A percentile compares a stretch with the other conserved stretches of the same genome.
Evolutionary conservation across 2,113 vertebrate species (phyloP).

Genomic region (Miniopterus natalensis): DNA sequence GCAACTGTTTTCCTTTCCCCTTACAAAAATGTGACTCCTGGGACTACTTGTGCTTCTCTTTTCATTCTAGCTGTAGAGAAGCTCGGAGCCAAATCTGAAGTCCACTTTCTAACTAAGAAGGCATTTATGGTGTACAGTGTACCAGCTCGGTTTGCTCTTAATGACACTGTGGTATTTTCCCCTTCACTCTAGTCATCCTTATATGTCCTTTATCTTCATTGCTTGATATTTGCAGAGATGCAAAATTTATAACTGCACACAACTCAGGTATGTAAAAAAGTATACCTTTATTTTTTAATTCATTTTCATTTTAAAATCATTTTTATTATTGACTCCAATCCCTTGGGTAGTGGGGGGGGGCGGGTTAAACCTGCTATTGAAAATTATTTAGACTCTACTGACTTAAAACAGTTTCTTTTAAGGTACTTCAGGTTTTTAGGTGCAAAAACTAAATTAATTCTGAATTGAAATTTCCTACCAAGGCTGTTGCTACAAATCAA

Average conservation of each 20-base stretch:
- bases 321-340: constrained; percentile 21
- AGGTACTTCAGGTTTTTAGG: background rate
- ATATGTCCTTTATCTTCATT: background rate
- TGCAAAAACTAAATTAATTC: background rate
- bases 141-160: background rate
- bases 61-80: background rate
- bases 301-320: background rate
- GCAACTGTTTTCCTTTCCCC: background rate
- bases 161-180: background rate
- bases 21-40: constrained; percentile 33
- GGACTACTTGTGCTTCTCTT: constrained; percentile 40
- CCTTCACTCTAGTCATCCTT: background rate
- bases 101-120: background rate
- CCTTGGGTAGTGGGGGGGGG: background rate
- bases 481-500: background rate
- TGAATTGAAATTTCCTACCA: background rate
- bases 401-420: constrained; percentile 25
- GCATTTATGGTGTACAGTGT: background rate
- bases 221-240: background rate
- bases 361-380: background rate
- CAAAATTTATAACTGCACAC: background rate
- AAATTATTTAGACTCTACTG: constrained; percentile 20
- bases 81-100: background rate
- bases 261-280: background rate
- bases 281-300: background rate